Base-by-base conservation (phyloP, 2,888 invertebrate genomes). In the Osedax frankpressi region DNA sequence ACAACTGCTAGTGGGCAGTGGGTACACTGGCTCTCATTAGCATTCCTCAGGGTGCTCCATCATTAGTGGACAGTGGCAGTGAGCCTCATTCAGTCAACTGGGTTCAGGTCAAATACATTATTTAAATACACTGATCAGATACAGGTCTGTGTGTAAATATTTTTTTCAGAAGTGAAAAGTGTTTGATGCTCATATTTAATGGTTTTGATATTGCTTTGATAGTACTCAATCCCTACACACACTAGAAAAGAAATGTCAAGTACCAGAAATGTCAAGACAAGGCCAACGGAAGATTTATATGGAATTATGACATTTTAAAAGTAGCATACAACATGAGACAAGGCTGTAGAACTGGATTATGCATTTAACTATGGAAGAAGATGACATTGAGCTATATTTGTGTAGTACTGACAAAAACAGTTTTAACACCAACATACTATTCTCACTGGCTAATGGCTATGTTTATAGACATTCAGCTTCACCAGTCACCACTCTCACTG, bases 41-140 rank as follows among this genome's bases (percentile, higher is more conserved):
- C 65, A 65, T 65, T 65, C 65, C 65, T 65, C 1, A n/a, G 24
- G 65, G 65, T 65, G 24, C 24, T 65, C n/a, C 65, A 65, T 65
- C 65, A 65, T 65, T n/a, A 65, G 65, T 65, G 24, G 65, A 3
- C 63, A 62, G 63, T 62, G 6, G 63, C 63, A 62, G 63, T 62
- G 63, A 6, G 11, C 6, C 63, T 62, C 6, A 11, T 6, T 62
- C 63, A 62, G 63, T 62, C 63, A 62, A 62, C 63, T 6, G 63
- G 63, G 11, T 6, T 6, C 63, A 62, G 3, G 63, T 62, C 63
- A 62, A 62, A 62, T 62, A 62, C 63, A 62, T 62, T 62, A 62
- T 62, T 62, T 62, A 62, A 3, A 62, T 62, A 62, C 63, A 6
- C 14, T 62, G 6, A 62, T 62, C 14, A 62, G n/a, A n/a, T n/a